These are phyloP conservation scores for Panthera leo DNA, from an alignment of 2,113 vertebrate species.

Conservation along the genomic window DNA sequence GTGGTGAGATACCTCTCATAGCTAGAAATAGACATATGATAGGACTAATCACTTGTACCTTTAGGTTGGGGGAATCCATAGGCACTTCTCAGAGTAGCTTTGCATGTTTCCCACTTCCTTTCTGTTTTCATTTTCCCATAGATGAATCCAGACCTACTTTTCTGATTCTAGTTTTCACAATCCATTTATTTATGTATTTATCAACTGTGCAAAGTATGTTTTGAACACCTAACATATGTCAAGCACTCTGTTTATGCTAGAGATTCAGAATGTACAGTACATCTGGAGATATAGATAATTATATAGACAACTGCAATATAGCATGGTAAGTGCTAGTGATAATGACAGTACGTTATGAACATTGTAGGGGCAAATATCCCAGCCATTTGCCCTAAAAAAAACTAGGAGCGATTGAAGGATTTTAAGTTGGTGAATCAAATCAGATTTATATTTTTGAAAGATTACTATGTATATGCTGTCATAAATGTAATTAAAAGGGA, in stretches of 20 bases:
- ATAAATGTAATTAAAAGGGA: not conserved
- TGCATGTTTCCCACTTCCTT: not conserved
- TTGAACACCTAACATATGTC: not conserved
- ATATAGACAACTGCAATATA: not conserved
- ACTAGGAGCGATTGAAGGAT: not conserved
- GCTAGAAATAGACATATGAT: not conserved
- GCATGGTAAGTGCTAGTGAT: not conserved
- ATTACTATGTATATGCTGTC: not conserved
- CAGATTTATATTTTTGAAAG: not conserved
- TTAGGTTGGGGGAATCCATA: not conserved
- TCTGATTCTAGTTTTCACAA: not conserved
- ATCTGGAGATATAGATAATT: not conserved
- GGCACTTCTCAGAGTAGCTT: not conserved
- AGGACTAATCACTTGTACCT: not conserved
- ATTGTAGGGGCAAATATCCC: not conserved
- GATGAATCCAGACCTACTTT: not conserved
- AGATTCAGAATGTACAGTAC: not conserved
- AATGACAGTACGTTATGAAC: not conserved
- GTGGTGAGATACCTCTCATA: not conserved
- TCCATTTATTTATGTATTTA: not conserved
- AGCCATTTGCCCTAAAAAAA: not conserved
- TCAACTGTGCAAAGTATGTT: not conserved
- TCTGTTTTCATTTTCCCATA: not conserved
- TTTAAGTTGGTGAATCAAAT: not conserved
- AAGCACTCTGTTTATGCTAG: not conserved